These are phyloP conservation scores for Melanocharis versteri DNA, from an alignment of 2,113 vertebrate genomes.

Conservation along the genomic window DNA sequence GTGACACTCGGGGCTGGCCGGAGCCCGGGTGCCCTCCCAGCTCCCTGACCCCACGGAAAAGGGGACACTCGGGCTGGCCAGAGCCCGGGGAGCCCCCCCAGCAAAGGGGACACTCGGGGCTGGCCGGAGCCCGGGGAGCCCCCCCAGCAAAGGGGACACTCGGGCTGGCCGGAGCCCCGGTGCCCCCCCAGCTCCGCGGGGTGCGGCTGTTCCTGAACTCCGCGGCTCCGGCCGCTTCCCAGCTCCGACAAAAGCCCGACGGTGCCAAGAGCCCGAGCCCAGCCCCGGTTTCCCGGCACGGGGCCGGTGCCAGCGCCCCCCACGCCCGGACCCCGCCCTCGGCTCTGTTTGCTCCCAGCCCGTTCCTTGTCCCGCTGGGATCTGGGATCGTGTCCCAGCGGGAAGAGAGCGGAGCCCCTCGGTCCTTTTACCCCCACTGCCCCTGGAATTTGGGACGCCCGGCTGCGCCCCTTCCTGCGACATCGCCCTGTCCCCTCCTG, in stretches of 20 bases:
- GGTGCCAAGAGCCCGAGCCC: not conserved
- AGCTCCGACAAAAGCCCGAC: accelerated
- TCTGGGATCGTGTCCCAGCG: not conserved
- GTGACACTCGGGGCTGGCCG: too few species aligned
- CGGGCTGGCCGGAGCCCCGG: not conserved
- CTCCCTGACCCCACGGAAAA: too few species aligned
- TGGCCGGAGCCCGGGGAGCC: not conserved
- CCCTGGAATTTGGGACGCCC: accelerated
- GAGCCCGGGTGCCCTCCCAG: too few species aligned
- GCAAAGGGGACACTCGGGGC: not conserved
- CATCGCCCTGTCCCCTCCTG: not conserved
- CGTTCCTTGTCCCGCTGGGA: not conserved
- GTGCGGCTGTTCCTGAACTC: not conserved
- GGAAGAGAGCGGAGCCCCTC: not conserved
- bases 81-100: too few species aligned
- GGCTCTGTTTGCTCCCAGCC: not conserved
- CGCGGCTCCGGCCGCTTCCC: not conserved
- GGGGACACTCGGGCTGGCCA: accelerated
- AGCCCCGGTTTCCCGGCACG: not conserved
- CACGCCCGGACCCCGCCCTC: not conserved
- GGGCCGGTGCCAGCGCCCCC: not conserved
- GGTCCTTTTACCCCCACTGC: accelerated
- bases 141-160: too few species aligned
- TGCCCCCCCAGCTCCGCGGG: not conserved
- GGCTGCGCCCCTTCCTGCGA: not conserved